Conservation (phyloP, 2,113 vertebrate species). For the Apaloderma vittatum region DNA sequence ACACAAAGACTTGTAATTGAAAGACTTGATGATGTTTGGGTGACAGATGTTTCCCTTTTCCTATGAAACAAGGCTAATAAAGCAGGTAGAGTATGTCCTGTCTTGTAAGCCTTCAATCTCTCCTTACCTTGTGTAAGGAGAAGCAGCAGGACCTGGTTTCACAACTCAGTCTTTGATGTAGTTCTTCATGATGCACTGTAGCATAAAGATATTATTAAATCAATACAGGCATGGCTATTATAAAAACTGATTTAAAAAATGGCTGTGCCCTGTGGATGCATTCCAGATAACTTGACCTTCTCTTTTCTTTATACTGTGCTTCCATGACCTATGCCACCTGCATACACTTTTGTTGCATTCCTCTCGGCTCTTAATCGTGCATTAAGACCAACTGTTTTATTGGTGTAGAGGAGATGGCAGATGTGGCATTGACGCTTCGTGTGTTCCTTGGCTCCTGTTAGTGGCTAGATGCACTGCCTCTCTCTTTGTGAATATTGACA, state of each 20-base stretch:
- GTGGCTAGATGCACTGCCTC: background rate
- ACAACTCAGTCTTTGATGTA: background rate
- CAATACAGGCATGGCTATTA: constrained; percentile 31
- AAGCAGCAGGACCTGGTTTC: background rate
- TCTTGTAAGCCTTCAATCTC: background rate
- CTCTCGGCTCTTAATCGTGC: background rate
- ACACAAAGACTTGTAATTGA: background rate
- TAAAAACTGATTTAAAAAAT: constrained; percentile 49
- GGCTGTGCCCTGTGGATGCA: constrained; percentile 2
- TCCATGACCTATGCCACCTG: constrained; percentile 48
- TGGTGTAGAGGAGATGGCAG: background rate
- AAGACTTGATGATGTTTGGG: constrained; percentile 6
- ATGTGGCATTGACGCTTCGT: background rate
- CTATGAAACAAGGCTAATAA: constrained; percentile 7
- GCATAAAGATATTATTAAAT: constrained; percentile 51
- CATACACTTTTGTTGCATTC: background rate
- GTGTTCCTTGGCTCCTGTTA: background rate
- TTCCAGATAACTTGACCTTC: constrained; percentile 59
- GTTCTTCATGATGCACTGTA: background rate
- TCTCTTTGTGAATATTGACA: background rate
- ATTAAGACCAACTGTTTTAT: constrained; percentile 7
- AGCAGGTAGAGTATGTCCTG: background rate
- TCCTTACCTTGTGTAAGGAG: background rate
- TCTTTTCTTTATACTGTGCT: constrained; percentile 9
- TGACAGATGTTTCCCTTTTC: constrained; percentile 50